Conservation (phyloP, 2,888 invertebrate species). For the Nemotelus nigrinus region DNA sequence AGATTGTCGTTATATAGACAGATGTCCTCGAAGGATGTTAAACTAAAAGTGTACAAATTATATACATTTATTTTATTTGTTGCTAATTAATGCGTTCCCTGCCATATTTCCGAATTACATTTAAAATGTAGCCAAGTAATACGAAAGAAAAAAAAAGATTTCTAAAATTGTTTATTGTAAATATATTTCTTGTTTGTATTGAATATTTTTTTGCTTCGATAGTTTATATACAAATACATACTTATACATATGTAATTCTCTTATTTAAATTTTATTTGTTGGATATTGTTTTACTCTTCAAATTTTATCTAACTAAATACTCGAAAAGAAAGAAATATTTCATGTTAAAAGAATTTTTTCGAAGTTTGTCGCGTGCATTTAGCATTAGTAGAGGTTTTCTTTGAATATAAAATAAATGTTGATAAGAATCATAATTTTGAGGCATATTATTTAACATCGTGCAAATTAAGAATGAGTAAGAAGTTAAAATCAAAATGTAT, state of each 20-base stretch:
- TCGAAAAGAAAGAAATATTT: not conserved
- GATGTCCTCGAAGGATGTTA: slow-evolving; percentile 5
- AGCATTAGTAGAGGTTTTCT: slow-evolving; percentile 22
- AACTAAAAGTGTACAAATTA: slow-evolving; percentile 7
- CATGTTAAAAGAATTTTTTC: slow-evolving; percentile 16
- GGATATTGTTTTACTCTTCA: not conserved
- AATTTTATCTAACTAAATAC: slow-evolving; percentile 20
- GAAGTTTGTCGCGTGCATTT: not conserved
- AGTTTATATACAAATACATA: not conserved
- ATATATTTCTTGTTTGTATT: no score
- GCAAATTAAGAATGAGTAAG: not conserved
- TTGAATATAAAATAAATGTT: slow-evolving; percentile 29
- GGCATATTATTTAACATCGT: slow-evolving; percentile 25
- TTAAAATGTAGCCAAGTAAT: not conserved
- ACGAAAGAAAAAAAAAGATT: not conserved
- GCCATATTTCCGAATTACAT: slow-evolving; percentile 14
- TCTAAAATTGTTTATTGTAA: not conserved
- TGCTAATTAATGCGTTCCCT: not conserved
- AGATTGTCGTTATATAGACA: not conserved
- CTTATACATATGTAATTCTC: not conserved
- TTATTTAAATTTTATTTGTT: not conserved
- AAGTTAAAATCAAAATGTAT: slow-evolving; percentile 23
- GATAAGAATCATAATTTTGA: slow-evolving; percentile 15
- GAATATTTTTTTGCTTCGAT: not conserved
- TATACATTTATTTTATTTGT: not conserved